A percentile compares a stretch with the other conserved stretches of the same genome.
Evolutionary conservation across 2,113 vertebrate genomes (phyloP).

Genomic region (Podarcis muralis): DNA sequence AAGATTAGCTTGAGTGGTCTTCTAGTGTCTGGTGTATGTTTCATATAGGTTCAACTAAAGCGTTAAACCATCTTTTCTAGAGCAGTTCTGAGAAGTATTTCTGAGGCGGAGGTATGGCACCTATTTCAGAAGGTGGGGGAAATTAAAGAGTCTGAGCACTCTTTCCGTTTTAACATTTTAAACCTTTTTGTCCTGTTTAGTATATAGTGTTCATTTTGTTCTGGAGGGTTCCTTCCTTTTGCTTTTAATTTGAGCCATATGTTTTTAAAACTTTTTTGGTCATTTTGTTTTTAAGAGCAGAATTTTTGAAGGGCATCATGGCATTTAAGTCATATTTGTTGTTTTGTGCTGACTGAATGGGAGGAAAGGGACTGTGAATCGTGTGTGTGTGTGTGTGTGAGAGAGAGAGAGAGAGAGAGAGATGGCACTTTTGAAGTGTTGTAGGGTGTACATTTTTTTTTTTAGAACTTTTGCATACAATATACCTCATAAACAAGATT

Average conservation of each 20-base stretch:
- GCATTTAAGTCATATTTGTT: constrained; percentile 35
- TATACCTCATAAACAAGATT: constrained; percentile 68
- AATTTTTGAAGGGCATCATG: constrained; percentile 30
- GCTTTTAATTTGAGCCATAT: constrained; percentile 62
- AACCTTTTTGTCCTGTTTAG: not conserved
- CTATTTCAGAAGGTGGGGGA: not conserved
- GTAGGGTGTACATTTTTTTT: constrained; percentile 38
- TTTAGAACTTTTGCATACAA: constrained; percentile 21
- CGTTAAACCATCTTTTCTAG: not conserved
- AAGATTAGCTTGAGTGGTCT: not conserved
- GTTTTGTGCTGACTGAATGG: constrained; percentile 25
- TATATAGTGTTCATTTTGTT: constrained; percentile 26
- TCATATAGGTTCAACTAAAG: not conserved
- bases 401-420: not conserved
- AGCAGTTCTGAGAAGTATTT: not conserved
- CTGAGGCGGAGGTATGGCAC: not conserved
- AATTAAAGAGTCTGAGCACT: constrained; percentile 26
- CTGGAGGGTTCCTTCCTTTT: constrained; percentile 14
- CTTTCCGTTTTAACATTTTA: constrained; percentile 8
- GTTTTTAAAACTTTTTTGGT: constrained; percentile 37
- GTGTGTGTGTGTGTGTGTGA: not conserved
- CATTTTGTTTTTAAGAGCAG: not conserved
- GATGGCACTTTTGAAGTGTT: constrained; percentile 30
- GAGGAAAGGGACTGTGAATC: constrained; percentile 33
- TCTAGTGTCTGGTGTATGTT: not conserved